phyloP scores from a whole-genome alignment of 2,113 vertebrate genomes.

The Casuarius casuarius region DNA sequence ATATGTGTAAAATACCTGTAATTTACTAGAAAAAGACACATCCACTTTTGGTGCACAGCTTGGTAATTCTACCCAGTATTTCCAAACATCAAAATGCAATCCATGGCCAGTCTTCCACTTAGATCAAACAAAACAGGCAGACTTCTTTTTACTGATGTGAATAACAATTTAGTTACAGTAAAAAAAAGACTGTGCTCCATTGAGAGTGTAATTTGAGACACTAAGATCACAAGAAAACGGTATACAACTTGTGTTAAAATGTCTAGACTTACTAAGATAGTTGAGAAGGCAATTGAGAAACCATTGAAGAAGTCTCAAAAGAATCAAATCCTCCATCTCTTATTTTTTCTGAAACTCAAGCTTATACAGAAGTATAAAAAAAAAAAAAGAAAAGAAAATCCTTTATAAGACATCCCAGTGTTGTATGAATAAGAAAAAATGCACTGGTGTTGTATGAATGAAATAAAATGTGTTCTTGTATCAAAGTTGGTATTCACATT shows the following conservation, averaged over 20 bases:
- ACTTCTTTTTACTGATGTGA: constrained; percentile 17
- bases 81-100: constrained; percentile 65
- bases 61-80: constrained; percentile 62
- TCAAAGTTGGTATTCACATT: neutral
- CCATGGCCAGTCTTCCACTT: neutral
- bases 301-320: neutral
- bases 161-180: constrained; percentile 5
- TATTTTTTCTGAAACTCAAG: neutral
- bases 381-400: neutral
- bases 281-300: constrained; percentile 24
- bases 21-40: neutral
- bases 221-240: constrained; percentile 16
- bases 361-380: neutral
- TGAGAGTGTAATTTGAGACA: neutral
- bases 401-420: neutral
- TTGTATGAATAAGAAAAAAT: neutral
- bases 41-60: constrained; percentile 47
- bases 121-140: constrained; percentile 44
- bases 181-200: neutral
- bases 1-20: constrained; percentile 44
- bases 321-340: neutral
- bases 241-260: constrained; percentile 10
- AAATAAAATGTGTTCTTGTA: neutral
- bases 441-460: neutral
- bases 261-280: constrained; percentile 35